Percentiles rank a stretch among this genome's conserved stretches.
phyloP scores from a whole-genome alignment of 1,140 invertebrate genomes.

The Aphaenogaster rudis region DNA sequence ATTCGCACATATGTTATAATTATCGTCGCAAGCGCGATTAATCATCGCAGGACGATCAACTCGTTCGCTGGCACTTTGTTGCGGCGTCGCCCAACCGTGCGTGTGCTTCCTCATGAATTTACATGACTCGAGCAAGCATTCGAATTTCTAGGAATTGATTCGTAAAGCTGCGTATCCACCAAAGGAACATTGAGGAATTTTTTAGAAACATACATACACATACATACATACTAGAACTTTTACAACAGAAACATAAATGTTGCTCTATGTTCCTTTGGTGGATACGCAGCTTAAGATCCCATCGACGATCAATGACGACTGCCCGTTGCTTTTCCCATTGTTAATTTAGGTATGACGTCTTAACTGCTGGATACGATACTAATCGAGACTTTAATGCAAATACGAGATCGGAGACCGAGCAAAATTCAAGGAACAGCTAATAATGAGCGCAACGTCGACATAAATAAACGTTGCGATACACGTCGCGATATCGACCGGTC shows the following conservation, averaged over 20 bases:
- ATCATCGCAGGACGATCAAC: slow-evolving; percentile 52
- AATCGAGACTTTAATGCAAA: slow-evolving; percentile 16
- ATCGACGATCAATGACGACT: slow-evolving; percentile 34
- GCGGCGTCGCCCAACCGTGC: slow-evolving; percentile 10
- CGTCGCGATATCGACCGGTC: background rate
- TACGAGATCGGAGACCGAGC: background rate
- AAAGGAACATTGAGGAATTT: no score
- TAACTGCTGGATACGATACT: slow-evolving; percentile 18
- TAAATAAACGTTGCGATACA: slow-evolving; percentile 45
- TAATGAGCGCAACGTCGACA: slow-evolving; percentile 6
- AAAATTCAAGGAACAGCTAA: background rate
- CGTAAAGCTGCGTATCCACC: background rate
- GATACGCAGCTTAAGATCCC: background rate
- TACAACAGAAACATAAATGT: no score
- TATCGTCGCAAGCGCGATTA: slow-evolving; percentile 72
- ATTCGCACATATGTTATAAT: slow-evolving; percentile 76
- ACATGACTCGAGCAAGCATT: slow-evolving; percentile 41
- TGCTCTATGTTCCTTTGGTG: no score
- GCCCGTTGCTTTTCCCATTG: background rate
- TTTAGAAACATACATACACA: no score
- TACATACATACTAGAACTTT: no score
- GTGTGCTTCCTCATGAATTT: slow-evolving; percentile 57
- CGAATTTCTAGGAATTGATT: slow-evolving; percentile 41
- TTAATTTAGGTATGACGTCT: slow-evolving; percentile 11
- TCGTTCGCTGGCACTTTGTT: slow-evolving; percentile 46